phyloP scores from a whole-genome alignment of 92 coral and sea anemone genomes.

The Epizoanthus ramosus region DNA sequence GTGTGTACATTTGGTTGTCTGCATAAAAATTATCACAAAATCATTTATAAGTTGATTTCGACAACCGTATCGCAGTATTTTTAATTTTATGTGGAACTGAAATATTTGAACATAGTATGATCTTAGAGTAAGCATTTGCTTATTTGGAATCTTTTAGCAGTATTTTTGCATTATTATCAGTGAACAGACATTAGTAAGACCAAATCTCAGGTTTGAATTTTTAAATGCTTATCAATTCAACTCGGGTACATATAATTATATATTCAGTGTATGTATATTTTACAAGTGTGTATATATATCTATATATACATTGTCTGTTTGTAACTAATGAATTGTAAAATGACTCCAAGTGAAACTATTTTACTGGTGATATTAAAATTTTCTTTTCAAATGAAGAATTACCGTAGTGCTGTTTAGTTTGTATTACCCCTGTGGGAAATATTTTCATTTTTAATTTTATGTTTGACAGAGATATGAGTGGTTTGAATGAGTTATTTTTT shows the following conservation, averaged over 20 bases:
- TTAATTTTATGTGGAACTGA: not conserved
- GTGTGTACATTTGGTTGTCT: slow-evolving; percentile 7
- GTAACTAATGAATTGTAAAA: slow-evolving; percentile 1
- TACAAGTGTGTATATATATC: not conserved
- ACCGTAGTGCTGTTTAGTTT: too few relatives aligned
- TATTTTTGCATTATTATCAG: not conserved
- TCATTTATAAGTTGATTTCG: too few relatives aligned
- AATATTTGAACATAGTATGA: not conserved
- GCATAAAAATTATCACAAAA: too few relatives aligned
- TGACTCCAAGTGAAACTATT: not conserved
- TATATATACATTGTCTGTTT: not conserved
- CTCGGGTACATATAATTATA: not conserved
- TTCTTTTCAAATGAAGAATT: not conserved
- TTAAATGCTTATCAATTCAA: not conserved
- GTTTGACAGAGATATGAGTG: not conserved
- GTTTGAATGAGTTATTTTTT: too few relatives aligned
- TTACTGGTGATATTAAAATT: not conserved
- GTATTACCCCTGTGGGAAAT: too few relatives aligned
- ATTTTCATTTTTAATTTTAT: not conserved
- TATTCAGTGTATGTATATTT: not conserved
- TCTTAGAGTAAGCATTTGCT: not conserved
- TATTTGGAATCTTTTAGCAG: not conserved
- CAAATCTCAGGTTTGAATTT: not conserved
- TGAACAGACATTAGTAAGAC: not conserved
- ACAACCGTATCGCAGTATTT: not conserved